These are phyloP conservation scores for Cassiopea xamachana DNA, from an alignment of 30 jellyfish, hydroid and myxozoan species.

Conservation along the genomic window DNA sequence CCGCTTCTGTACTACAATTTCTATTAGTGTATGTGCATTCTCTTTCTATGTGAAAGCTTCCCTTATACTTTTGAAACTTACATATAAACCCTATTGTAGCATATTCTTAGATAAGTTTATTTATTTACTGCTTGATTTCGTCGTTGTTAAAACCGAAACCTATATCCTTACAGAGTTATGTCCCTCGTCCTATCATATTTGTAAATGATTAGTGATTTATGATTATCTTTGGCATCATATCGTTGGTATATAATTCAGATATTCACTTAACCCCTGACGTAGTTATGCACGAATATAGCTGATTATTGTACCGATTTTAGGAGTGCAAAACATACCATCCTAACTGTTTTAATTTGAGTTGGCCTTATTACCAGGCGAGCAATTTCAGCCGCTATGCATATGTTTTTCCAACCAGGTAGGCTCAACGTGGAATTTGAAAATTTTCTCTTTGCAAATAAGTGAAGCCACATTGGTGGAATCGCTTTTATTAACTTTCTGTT, in stretches of 20 bases:
- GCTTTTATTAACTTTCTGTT: no score
- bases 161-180: background rate
- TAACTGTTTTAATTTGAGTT: background rate
- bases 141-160: constrained; percentile 5
- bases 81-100: background rate
- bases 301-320: background rate
- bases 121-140: background rate
- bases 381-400: background rate
- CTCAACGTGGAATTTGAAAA: background rate
- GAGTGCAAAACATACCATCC: background rate
- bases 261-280: background rate
- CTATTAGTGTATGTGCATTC: background rate
- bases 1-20: no score
- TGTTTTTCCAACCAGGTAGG: background rate
- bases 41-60: background rate
- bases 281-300: background rate
- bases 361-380: background rate
- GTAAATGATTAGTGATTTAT: background rate
- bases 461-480: no score
- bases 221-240: background rate
- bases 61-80: background rate
- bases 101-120: background rate
- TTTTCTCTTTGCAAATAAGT: background rate
- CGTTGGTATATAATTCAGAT: background rate
- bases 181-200: background rate